Conservation (phyloP, 2,113 vertebrate species). For the Phoenicopterus ruber region DNA sequence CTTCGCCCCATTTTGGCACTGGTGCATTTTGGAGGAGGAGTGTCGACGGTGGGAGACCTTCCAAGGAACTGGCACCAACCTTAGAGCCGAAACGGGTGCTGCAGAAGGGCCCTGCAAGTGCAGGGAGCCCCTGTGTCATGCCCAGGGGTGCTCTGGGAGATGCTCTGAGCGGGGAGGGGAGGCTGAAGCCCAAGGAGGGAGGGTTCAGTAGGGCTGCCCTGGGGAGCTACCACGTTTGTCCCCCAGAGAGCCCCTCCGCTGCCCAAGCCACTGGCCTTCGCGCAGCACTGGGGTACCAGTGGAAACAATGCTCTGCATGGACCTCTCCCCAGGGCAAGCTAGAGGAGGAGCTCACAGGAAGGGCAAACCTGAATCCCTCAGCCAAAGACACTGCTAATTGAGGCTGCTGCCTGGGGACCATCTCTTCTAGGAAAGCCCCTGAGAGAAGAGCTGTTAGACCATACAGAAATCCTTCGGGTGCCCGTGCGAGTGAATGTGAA, state of each 20-base stretch:
- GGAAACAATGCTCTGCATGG: fast-evolving
- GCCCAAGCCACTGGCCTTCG: background rate
- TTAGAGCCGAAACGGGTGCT: fast-evolving
- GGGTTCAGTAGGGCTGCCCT: background rate
- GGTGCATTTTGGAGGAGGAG: background rate
- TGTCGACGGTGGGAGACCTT: background rate
- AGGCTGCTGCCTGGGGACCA: background rate
- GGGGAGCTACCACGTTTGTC: fast-evolving
- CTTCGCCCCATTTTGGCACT: background rate
- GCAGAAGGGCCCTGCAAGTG: background rate
- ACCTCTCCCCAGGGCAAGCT: fast-evolving
- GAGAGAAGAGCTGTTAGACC: background rate
- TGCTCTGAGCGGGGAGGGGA: background rate
- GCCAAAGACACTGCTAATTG: background rate
- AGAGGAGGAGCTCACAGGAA: background rate
- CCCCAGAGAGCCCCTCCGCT: background rate
- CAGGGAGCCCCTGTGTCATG: background rate
- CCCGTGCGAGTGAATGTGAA: fast-evolving
- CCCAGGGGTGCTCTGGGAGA: background rate
- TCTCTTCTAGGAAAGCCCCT: background rate
- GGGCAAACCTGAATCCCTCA: background rate
- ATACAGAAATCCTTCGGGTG: fast-evolving
- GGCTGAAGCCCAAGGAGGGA: background rate
- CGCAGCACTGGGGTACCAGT: background rate
- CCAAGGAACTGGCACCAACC: background rate